Evolutionary conservation across 2,113 vertebrate genomes (phyloP).

Genomic region (Syrrhaptes paradoxus): DNA sequence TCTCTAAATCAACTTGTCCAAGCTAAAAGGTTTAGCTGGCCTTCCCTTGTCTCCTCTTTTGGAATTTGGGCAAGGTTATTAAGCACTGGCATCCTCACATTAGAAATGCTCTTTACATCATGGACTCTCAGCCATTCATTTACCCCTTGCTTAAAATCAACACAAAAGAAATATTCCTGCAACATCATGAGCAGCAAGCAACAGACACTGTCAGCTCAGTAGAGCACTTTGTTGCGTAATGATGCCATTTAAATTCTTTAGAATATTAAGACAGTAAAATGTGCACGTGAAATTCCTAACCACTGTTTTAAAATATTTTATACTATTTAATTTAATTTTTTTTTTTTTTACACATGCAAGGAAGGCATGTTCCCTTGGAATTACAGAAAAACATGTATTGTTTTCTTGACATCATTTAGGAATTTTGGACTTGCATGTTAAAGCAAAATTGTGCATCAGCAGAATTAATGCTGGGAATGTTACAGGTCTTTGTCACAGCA

Average conservation of each 20-base stretch:
- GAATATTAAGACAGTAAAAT: neutral
- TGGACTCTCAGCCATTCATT: neutral
- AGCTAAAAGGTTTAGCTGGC: neutral
- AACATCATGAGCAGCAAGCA: neutral
- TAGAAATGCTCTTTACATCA: neutral
- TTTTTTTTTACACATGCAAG: neutral
- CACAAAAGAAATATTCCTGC: neutral
- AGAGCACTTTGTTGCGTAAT: neutral
- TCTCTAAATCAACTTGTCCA: neutral
- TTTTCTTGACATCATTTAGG: neutral
- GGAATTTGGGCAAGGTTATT: neutral
- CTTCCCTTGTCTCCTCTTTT: neutral
- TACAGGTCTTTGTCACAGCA: conserved; percentile 5
- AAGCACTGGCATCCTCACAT: neutral
- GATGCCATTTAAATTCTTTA: neutral
- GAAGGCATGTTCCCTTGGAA: neutral
- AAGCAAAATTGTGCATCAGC: conserved; percentile 6
- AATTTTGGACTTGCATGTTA: neutral
- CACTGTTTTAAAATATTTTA: neutral
- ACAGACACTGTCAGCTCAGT: neutral
- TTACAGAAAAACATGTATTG: neutral
- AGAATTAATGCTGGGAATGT: conserved; percentile 20
- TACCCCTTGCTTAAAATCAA: neutral
- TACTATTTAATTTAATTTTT: neutral
- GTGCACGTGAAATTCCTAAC: neutral